These are phyloP conservation scores for Glossosoma conforme DNA, from an alignment of 1,140 invertebrate species.

Conservation along the genomic window DNA sequence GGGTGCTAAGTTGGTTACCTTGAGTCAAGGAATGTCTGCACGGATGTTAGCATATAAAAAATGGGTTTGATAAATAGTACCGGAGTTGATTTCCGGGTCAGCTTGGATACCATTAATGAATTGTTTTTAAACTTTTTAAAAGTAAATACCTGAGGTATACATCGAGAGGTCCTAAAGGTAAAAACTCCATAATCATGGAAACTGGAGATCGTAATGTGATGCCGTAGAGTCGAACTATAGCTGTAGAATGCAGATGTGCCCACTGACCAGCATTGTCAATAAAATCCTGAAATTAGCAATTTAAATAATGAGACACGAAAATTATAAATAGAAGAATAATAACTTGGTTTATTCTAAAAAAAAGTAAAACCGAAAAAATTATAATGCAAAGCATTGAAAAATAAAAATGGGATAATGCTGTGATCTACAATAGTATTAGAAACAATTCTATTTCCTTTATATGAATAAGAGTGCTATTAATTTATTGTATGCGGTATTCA, in stretches of 20 bases:
- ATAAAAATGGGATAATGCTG: no score
- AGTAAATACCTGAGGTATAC: slow-evolving; percentile 57
- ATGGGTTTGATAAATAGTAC: no score
- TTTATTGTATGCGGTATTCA: no score
- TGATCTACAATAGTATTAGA: no score
- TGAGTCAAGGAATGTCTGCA: no score
- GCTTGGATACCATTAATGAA: no score
- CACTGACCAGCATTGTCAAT: slow-evolving; percentile 69
- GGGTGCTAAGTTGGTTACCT: no score
- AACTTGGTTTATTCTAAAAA: neutral
- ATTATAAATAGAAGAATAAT: slow-evolving; percentile 15
- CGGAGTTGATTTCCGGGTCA: no score
- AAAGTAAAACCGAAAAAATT: neutral
- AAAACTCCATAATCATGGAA: slow-evolving; percentile 77
- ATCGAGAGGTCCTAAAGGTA: slow-evolving; percentile 72
- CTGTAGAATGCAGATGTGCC: slow-evolving; percentile 66
- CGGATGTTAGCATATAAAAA: neutral
- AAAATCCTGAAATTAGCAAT: slow-evolving; percentile 71
- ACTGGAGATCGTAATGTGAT: slow-evolving; percentile 68
- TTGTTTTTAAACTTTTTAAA: slow-evolving; percentile 4
- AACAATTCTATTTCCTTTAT: no score
- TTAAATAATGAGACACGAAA: no score
- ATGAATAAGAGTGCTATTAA: no score
- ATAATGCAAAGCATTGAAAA: no score
- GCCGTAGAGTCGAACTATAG: slow-evolving; percentile 71